phyloP scores from a whole-genome alignment of 2,888 invertebrate genomes.

The Nebria salina region DNA sequence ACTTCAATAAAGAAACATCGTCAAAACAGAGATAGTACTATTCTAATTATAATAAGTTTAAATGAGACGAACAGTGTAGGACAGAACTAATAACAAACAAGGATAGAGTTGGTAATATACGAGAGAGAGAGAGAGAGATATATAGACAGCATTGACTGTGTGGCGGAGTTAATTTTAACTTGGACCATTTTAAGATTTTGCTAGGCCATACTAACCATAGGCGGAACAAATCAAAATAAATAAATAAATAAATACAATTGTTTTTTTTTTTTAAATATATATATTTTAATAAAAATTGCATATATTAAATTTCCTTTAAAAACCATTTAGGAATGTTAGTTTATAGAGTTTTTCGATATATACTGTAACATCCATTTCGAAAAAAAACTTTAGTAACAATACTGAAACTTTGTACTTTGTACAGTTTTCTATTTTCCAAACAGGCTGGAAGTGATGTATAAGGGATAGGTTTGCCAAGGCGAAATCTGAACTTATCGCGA shows the following conservation, averaged over 20 bases:
- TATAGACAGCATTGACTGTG: slow-evolving; percentile 21
- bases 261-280: not conserved
- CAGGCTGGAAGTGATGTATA: not conserved
- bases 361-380: too few species aligned
- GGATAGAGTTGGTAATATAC: slow-evolving; percentile 5
- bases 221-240: not conserved
- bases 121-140: slow-evolving; percentile 2
- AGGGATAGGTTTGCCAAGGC: too few species aligned
- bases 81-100: not conserved
- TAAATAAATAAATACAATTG: not conserved
- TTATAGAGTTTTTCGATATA: too few species aligned
- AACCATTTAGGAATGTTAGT: too few species aligned
- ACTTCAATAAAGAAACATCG: not conserved
- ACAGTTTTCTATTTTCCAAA: too few species aligned
- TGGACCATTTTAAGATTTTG: slow-evolving; percentile 30
- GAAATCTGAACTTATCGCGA: not conserved
- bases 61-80: slow-evolving; percentile 2
- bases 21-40: not conserved
- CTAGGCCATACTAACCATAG: slow-evolving; percentile 19
- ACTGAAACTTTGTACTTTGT: too few species aligned
- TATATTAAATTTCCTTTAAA: too few species aligned
- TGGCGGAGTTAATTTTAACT: slow-evolving; percentile 25
- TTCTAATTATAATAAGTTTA: slow-evolving; percentile 17
- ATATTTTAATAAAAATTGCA: too few species aligned
- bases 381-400: too few species aligned